Conservation (phyloP, 2,888 invertebrate genomes). For the Dromius quadrimaculatus region DNA sequence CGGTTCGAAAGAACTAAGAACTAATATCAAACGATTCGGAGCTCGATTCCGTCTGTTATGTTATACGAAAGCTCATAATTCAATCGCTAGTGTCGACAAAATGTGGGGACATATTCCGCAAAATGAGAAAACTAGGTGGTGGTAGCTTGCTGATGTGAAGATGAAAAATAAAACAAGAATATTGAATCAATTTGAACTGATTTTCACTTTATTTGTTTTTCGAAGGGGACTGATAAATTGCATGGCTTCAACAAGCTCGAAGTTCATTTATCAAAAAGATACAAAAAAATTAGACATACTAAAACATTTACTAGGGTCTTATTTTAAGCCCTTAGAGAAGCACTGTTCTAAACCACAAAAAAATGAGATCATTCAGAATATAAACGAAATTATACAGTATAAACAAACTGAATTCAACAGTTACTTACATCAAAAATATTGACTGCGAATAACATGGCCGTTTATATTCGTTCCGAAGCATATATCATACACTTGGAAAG, state of each 20-base stretch:
- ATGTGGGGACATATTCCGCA: neutral
- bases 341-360: neutral
- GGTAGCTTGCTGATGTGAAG: too few species aligned
- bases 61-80: conserved; percentile 36
- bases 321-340: too few species aligned
- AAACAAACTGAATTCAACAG: conserved; percentile 24
- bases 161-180: too few species aligned
- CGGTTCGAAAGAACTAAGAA: conserved; percentile 25
- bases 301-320: too few species aligned
- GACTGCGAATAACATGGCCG: conserved; percentile 28
- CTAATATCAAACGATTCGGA: conserved; percentile 38
- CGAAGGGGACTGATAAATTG: too few species aligned
- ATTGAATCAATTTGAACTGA: too few species aligned
- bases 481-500: conserved; percentile 36
- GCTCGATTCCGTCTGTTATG: conserved; percentile 33
- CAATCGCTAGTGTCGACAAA: conserved; percentile 19
- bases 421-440: conserved; percentile 22
- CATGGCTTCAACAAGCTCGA: too few species aligned
- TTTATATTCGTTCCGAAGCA: conserved; percentile 33
- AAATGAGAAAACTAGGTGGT: too few species aligned
- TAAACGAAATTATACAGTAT: conserved; percentile 21
- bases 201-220: too few species aligned
- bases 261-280: too few species aligned
- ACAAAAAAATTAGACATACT: too few species aligned
- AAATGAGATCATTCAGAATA: conserved; percentile 1